phyloP scores from a whole-genome alignment of 2,113 vertebrate genomes.

The Xiphorhynchus elegans region DNA sequence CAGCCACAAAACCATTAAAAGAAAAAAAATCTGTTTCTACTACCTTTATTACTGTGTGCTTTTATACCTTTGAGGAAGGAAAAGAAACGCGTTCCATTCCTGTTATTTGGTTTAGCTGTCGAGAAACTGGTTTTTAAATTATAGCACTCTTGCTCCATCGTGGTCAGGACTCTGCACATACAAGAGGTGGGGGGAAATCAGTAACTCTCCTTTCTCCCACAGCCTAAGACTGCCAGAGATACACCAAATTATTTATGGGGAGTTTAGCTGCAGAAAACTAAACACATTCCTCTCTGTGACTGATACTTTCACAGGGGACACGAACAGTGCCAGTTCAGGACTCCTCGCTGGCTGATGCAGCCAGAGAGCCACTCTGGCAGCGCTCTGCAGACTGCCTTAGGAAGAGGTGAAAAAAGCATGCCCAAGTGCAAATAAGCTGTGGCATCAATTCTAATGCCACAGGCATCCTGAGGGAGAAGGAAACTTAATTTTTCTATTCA shows the following conservation, averaged over 20 bases:
- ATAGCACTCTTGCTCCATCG: not conserved
- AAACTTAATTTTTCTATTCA: not conserved
- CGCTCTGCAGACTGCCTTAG: accelerated
- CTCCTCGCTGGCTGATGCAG: not conserved
- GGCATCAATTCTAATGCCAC: not conserved
- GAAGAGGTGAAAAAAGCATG: not conserved
- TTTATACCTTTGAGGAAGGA: not conserved
- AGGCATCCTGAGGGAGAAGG: not conserved
- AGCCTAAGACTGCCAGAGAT: not conserved
- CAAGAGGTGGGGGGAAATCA: not conserved
- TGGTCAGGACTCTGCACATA: not conserved
- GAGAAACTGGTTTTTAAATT: not conserved
- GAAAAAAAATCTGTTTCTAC: not conserved
- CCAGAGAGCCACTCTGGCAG: not conserved
- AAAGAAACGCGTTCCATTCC: accelerated
- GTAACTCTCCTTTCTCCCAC: not conserved
- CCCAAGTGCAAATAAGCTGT: not conserved
- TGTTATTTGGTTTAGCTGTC: not conserved
- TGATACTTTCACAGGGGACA: not conserved
- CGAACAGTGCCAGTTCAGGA: not conserved
- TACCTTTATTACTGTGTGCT: not conserved
- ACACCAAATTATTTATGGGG: accelerated
- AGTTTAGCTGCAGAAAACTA: not conserved
- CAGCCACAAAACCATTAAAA: not conserved
- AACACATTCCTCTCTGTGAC: not conserved